Conservation (phyloP, 2,888 invertebrate genomes). For the Perdita meconis region DNA sequence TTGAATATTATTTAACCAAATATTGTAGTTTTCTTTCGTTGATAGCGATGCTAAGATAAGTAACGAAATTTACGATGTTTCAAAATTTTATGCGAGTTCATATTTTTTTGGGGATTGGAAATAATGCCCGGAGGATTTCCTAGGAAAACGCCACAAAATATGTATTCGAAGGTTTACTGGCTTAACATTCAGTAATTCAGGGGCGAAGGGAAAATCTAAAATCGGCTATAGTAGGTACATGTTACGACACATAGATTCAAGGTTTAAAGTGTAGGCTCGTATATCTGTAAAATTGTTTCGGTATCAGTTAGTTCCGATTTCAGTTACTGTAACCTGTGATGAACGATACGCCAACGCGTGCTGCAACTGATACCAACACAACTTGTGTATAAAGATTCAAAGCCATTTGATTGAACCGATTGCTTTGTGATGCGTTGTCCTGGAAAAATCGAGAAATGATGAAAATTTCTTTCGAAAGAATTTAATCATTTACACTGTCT, state of each 20-base stretch:
- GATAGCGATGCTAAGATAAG: too few species aligned
- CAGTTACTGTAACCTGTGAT: slow-evolving; percentile 25
- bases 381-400: slow-evolving; percentile 31
- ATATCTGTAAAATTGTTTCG: slow-evolving; percentile 45
- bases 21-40: too few species aligned
- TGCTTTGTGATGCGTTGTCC: slow-evolving; percentile 4
- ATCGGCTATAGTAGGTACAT: background rate
- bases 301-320: slow-evolving; percentile 39
- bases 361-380: slow-evolving; percentile 26
- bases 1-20: too few species aligned
- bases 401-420: slow-evolving; percentile 22
- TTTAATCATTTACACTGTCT: background rate
- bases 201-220: background rate
- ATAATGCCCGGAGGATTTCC: too few species aligned
- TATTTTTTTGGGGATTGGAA: background rate
- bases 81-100: too few species aligned
- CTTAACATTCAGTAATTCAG: slow-evolving; percentile 4
- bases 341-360: slow-evolving; percentile 26
- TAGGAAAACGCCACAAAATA: too few species aligned
- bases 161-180: background rate
- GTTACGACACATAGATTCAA: slow-evolving; percentile 13
- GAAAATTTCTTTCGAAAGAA: background rate
- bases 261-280: slow-evolving; percentile 17
- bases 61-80: too few species aligned
- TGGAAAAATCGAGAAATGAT: background rate